Base-by-base conservation (phyloP, 2,113 vertebrate species). In the Cygnus atratus region DNA sequence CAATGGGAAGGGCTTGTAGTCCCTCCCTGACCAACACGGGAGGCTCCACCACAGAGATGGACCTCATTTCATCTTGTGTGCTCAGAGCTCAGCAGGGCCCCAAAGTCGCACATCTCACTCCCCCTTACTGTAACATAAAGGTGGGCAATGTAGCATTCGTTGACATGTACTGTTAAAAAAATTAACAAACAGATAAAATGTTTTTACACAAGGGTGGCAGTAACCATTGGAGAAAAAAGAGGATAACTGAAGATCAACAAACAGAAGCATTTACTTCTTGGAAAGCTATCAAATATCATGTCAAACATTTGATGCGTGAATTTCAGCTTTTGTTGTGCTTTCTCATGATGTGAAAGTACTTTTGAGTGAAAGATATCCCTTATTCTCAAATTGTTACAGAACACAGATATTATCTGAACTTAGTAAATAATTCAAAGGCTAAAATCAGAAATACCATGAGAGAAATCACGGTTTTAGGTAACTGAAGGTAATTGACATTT, bases 241-340 rank as follows among this genome's bases (percentile, higher is more conserved):
- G 11, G 39, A 65, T 65, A 65, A 65, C 10, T 29, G 26, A 41
- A 41, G 37, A 65, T 41, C 3, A 26, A 28, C 29, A 41, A 65
- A 41, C 26, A 20, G 20, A 19, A 78, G 58, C 3, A 2, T 37
- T 65, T 28, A 2, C 20, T 43, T 11, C 61, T 39, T 9, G 24
- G 21, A 4, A 16, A 48, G 35, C 35, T 31, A 13, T 11, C 5
- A 2, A 48, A 58, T 4, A 5, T 0, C 9, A 17, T 2, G 5
- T 12, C 24, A 20, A 74, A 26, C 0, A 0, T n/a, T 29, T 33
- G 44, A 2, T 0, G 13, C 15, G 13, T 16, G 3, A 9, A 7
- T 17, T n/a, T 18, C 61, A 54, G 37, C 11, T 2, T 44, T 13
- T 11, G 11, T 4, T 58, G 16, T 59, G 57, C 46, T 33, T 26